Conservation (phyloP, 2,113 vertebrate genomes). For the Pseudorhombus dupliciocellatus region DNA sequence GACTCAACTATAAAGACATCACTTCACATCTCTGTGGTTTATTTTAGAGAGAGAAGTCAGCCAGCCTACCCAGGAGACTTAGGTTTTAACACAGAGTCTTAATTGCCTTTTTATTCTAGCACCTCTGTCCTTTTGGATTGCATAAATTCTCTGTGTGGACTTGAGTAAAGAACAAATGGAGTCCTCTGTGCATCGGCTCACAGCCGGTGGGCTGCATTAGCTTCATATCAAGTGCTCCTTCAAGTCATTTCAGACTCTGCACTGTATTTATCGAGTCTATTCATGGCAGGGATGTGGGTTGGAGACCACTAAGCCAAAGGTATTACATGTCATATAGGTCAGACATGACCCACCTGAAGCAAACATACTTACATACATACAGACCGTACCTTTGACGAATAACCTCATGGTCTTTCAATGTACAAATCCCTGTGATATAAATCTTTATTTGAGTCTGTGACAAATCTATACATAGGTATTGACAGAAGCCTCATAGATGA, state of each 20-base stretch:
- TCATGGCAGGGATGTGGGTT: not conserved
- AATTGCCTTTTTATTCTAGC: too few relatives aligned
- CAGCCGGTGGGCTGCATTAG: not conserved
- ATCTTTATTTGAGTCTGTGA: constrained; percentile 25
- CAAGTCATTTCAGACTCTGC: not conserved
- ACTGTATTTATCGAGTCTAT: not conserved
- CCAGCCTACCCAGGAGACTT: too few relatives aligned
- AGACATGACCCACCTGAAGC: constrained; percentile 23
- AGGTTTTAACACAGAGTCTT: too few relatives aligned
- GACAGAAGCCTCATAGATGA: constrained; percentile 22
- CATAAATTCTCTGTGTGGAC: too few relatives aligned
- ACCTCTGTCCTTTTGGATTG: too few relatives aligned
- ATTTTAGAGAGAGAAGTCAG: too few relatives aligned
- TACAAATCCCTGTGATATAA: constrained; percentile 11
- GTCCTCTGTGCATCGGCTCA: not conserved
- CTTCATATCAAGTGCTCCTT: not conserved
- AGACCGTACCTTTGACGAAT: constrained; percentile 15
- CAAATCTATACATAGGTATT: constrained; percentile 37
- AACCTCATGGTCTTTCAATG: not conserved
- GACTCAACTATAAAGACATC: too few relatives aligned
- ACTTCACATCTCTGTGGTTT: too few relatives aligned
- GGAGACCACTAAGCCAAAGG: constrained; percentile 1
- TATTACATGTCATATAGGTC: constrained; percentile 4
- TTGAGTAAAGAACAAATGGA: too few relatives aligned
- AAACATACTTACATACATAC: constrained; percentile 38